phyloP scores from a whole-genome alignment of 2,888 invertebrate species.

The Amphipyra tragopoginis region DNA sequence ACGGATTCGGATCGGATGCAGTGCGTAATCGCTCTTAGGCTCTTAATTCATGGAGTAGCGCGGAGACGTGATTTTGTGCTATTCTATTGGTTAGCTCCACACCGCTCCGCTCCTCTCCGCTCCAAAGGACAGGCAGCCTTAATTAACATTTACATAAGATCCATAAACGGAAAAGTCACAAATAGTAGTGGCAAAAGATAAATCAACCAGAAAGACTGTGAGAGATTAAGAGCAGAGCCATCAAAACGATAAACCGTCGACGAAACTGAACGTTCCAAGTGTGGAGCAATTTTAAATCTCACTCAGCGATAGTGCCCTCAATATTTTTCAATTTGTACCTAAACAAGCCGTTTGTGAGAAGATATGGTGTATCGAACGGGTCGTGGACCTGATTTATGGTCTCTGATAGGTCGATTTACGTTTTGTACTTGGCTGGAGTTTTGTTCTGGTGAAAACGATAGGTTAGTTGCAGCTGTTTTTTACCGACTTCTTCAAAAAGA shows the following conservation, averaged over 20 bases:
- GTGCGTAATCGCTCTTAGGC: no score
- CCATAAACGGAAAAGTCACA: not conserved
- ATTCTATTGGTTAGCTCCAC: no score
- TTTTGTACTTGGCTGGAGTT: constrained; percentile 7
- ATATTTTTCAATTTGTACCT: constrained; percentile 57
- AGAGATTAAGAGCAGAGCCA: no score
- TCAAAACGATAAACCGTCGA: constrained; percentile 61
- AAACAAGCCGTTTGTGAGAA: constrained; percentile 40
- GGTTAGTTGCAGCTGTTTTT: no score
- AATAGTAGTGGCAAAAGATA: constrained; percentile 39
- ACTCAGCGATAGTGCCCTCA: constrained; percentile 30
- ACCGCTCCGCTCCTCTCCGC: no score
- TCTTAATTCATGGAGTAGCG: no score
- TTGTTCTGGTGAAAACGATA: not conserved
- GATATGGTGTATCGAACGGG: constrained; percentile 46
- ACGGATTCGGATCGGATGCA: no score
- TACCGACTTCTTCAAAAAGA: no score
- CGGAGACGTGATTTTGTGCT: no score
- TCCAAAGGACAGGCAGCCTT: no score
- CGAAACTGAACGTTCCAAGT: constrained; percentile 7
- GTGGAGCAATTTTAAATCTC: constrained; percentile 42
- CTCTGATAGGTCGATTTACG: constrained; percentile 35
- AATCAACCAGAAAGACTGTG: constrained; percentile 21
- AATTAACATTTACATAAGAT: no score
- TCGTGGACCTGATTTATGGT: constrained; percentile 37